phyloP scores from a whole-genome alignment of 2,113 vertebrate genomes.

The Ictidomys tridecemlineatus region DNA sequence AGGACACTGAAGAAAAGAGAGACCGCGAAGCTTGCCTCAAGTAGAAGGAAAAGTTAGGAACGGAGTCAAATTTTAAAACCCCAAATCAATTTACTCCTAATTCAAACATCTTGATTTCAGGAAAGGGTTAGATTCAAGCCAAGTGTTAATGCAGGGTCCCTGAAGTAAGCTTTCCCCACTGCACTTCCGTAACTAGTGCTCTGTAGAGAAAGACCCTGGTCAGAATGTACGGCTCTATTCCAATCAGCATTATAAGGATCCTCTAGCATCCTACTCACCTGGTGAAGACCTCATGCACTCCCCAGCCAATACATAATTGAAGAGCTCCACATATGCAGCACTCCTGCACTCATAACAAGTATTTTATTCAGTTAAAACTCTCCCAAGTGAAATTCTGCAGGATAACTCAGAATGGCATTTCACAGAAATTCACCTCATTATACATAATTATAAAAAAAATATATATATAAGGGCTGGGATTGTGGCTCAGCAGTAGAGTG shows the following conservation, averaged over 20 bases:
- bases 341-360: not conserved
- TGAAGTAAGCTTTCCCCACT: not conserved
- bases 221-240: not conserved
- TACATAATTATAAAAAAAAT: not conserved
- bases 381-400: constrained; percentile 13
- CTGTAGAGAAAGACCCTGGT: not conserved
- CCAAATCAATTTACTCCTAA: not conserved
- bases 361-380: not conserved
- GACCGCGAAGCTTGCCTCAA: constrained; percentile 24
- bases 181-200: not conserved
- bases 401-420: not conserved
- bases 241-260: not conserved
- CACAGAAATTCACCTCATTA: constrained; percentile 2
- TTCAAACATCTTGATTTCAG: not conserved
- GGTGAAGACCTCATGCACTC: not conserved
- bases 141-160: not conserved
- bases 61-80: not conserved
- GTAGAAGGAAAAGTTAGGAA: not conserved
- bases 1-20: constrained; percentile 25
- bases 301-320: not conserved
- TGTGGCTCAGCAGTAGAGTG: too few species aligned
- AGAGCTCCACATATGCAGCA: not conserved
- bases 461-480: too few species aligned
- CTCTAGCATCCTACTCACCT: not conserved
- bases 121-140: not conserved